A percentile compares a stretch with the other conserved stretches of the same genome.
Evolutionary conservation across 2,888 invertebrate genomes (phyloP).

Genomic region (Laothoe populi): DNA sequence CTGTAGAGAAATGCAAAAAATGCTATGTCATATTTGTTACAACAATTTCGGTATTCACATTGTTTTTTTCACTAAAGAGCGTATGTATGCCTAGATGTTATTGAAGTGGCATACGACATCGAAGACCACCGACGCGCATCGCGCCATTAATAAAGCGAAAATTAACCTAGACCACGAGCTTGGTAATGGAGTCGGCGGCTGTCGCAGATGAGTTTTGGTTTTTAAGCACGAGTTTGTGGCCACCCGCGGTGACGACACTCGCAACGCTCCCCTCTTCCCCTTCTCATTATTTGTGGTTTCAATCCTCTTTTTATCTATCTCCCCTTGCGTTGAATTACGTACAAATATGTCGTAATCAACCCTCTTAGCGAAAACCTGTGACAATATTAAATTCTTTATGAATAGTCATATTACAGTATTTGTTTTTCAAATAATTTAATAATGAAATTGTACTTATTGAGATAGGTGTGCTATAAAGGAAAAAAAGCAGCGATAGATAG

Average conservation of each 20-base stretch:
- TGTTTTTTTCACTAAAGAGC: not conserved
- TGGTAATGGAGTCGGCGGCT: slow-evolving; percentile 69
- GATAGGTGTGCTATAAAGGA: no score
- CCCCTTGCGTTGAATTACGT: slow-evolving; percentile 68
- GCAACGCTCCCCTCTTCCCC: slow-evolving; percentile 59
- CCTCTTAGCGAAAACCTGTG: slow-evolving; percentile 26
- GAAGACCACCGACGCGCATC: slow-evolving; percentile 59
- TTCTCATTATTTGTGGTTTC: slow-evolving; percentile 82
- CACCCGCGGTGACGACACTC: slow-evolving; percentile 78
- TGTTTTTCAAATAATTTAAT: not conserved
- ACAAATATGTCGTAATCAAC: slow-evolving; percentile 60
- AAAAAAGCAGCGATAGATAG: no score
- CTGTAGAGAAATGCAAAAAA: not conserved
- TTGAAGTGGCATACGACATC: slow-evolving; percentile 16
- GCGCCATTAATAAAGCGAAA: slow-evolving; percentile 72
- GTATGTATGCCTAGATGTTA: not conserved
- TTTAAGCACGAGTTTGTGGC: slow-evolving; percentile 80
- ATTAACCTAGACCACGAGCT: slow-evolving; percentile 71
- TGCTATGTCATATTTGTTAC: not conserved
- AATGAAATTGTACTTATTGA: no score
- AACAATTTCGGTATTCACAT: not conserved
- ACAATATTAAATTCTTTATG: slow-evolving; percentile 31
- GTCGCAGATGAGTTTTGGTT: slow-evolving; percentile 78
- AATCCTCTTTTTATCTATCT: slow-evolving; percentile 81
- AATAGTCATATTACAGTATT: not conserved